Base-by-base conservation (phyloP, 2,888 invertebrate genomes). In the Willowsia nigromaculata region DNA sequence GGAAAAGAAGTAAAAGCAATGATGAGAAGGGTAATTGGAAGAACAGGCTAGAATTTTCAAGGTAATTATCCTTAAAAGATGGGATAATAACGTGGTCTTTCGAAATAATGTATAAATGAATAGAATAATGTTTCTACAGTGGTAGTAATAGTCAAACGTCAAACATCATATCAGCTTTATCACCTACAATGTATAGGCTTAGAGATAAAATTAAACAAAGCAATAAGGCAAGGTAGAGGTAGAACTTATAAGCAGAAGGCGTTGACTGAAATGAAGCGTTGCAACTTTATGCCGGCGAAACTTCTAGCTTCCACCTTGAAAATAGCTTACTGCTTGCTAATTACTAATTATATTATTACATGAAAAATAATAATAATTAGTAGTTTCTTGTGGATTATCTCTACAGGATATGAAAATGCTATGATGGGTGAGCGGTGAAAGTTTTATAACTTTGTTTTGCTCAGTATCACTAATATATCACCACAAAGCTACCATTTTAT, bases 21-120 rank as follows among this genome's bases (percentile, higher is more conserved):
- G 71, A 88, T 81, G 87, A 81, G 59, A 65, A 74, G 2, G 25
- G 22, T 5, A 56, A 53, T 85, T 82, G 86, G 18, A 74, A 82
- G 74, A 85, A 88, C 68, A 68, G 85, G 68, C 85, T 89, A 91
- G 88, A 91, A 91, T 91, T 89, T 88, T 91, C 85, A 65, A 86
- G 89, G 87, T 91, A 91, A 91, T 91, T 91, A 91, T 88, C 76
- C 88, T 87, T 88, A 88, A 85, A 90, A 86, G 86, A 89, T 87
- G 87, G 86, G 89, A 89, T 90, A 90, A 90, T 90, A 88, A 88
- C 65, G 82, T 43, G 50, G 37, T 18, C 18, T 68, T 37, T 68
- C 68, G 2, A 5, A n/a, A 40, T 33, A 68, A 68, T n/a, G n/a
- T n/a, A n/a, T n/a, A n/a, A 68, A 68, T 68, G 68, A 68, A 68